Base-by-base conservation (phyloP, 2,888 invertebrate species). In the Criorhina ranunculi region DNA sequence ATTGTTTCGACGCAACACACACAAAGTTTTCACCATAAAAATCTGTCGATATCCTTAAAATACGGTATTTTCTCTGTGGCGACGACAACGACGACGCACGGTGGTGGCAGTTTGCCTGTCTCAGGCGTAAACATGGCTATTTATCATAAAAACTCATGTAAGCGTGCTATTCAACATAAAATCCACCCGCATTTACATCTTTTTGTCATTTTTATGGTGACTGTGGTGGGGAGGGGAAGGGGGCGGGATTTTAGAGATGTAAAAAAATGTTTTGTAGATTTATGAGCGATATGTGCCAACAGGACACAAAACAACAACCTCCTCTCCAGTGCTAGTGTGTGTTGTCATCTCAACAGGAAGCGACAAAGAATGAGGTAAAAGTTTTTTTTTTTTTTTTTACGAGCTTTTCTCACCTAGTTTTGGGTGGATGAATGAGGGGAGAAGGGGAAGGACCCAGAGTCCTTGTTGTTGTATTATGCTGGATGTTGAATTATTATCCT, bases 401-500 rank as follows among this genome's bases (percentile, higher is more conserved):
- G 66, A 76, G 76, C 55, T 40, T 40, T 75, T 59, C 49, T 59
- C 59, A 51, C 75, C 64, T 64, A 49, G 57, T 51, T 75, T 29
- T 12, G 35, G 17, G n/a, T n/a, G n/a, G n/a, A n/a, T 37, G 11
- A 19, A 9, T 0, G 8, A 3, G n/a, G 33, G 15, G 8, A n/a
- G 3, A 8, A 8, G 24, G 4, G 24, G 24, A 24, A 24, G 24
- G 4, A 24, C 24, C 24, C 24, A 3, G 24, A n/a, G 55, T n/a
- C 6, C 6, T 12, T 57, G 33, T 15, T 40, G 37, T n/a, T n/a
- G 60, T 77, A 69, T 69, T 44, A 69, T 66, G 75, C 49, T 77
- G 77, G n/a, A 60, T 77, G 69, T 59, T 77, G 69, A 77, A 77
- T 77, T 69, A 77, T 69, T 77, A 53, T 69, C 69, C 60, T 69